These are phyloP conservation scores for Elymnias hypermnestra DNA, from an alignment of 1,140 invertebrate species.

Conservation along the genomic window DNA sequence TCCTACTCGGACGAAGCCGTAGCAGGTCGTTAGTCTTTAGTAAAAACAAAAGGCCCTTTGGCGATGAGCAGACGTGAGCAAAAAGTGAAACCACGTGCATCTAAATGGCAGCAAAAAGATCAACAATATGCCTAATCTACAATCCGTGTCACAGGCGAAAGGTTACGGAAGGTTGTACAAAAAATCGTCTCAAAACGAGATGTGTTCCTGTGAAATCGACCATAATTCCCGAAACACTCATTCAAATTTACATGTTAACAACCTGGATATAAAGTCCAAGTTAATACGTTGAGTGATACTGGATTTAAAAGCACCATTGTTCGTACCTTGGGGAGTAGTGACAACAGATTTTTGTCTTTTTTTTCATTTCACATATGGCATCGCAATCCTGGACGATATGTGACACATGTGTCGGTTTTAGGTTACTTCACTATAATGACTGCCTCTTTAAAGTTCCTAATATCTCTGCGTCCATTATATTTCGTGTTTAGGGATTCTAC, in stretches of 20 bases:
- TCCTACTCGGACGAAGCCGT: no score
- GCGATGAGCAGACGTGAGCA: conserved; percentile 29
- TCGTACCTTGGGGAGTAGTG: conserved; percentile 66
- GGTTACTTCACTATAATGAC: conserved; percentile 69
- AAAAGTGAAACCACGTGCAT: conserved; percentile 66
- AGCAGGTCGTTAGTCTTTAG: no score
- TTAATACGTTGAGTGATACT: conserved; percentile 20
- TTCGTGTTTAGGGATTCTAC: conserved; percentile 50
- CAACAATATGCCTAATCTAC: conserved; percentile 74
- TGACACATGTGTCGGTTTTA: conserved; percentile 71
- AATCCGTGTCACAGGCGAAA: conserved; percentile 73
- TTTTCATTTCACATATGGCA: conserved; percentile 70
- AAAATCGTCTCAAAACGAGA: conserved; percentile 60
- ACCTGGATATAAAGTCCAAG: conserved; percentile 29
- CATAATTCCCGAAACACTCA: conserved; percentile 28
- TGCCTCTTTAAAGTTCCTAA: conserved; percentile 63
- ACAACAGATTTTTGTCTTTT: conserved; percentile 73
- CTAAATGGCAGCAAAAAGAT: conserved; percentile 66
- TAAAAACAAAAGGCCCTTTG: conserved; percentile 58
- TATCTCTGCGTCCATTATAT: conserved; percentile 54
- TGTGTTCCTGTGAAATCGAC: conserved; percentile 51
- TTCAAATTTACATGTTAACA: conserved; percentile 30
- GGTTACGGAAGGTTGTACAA: conserved; percentile 71
- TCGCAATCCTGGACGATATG: conserved; percentile 72
- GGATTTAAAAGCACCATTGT: conserved; percentile 53